Evolutionary conservation across 2,113 vertebrate species (phyloP), one percentile per base, ranked within the genome.

Genomic region (Phylloscopus trochilus): DNA sequence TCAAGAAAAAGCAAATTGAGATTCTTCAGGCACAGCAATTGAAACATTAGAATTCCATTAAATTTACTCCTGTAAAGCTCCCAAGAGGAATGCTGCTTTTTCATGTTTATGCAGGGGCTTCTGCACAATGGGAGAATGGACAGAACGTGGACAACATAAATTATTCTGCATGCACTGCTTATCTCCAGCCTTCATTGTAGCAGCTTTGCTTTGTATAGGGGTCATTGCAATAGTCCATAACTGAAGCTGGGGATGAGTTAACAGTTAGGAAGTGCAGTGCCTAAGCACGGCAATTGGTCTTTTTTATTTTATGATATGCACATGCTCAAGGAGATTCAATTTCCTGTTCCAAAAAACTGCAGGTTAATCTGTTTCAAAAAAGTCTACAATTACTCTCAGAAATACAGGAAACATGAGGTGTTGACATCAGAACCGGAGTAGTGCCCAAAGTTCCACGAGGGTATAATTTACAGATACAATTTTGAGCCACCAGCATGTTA

Each of bases 1-100:
- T 89, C 58, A 95, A 91, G 87, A 94, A 82, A 30, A 81, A 72
- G 10, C 1, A 82, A 63, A 87, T 82, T 68, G 62, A 49, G 28
- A 56, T 81, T 87, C 39, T 87, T 83, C 44, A 85, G 24, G 26
- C 63, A 68, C 4, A 64, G 39, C 35, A 72, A 72, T 30, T 11
- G 35, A 60, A 87, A 91, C 91, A 78, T 85, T 41, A 79, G 13
- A 87, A 44, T 37, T 84, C 14, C 11, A 2, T 59, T 6, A n/a
- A 41, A 68, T 68, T 75, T 82, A 7, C 8, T 76, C 11, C 7
- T 31, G 12, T 69, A 81, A 62, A 81, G 2, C 59, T 87, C 22
- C 15, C 12, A 56, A 77, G 46, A 47, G 47, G 5, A 14, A 31
- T 44, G 7, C 0, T 79, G 11, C 15, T 12, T 49, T 49, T 87